These are phyloP conservation scores for Schlechtendalia chinensis DNA, from an alignment of 1,140 invertebrate genomes.

Conservation along the genomic window DNA sequence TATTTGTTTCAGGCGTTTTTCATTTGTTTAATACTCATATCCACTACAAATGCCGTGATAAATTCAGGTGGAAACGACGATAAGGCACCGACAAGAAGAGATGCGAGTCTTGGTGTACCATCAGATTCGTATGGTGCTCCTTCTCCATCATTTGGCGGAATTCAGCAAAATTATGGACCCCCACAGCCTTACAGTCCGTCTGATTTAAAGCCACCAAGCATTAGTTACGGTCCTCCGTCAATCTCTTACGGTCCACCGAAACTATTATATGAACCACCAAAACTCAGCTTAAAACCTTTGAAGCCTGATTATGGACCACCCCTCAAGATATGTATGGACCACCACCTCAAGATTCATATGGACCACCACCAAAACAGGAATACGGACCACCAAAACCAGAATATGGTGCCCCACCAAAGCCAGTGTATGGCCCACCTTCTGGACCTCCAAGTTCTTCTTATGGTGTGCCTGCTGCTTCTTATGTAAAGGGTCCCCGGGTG, in stretches of 20 bases:
- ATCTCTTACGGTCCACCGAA: conserved; percentile 56
- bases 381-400: conserved; percentile 55
- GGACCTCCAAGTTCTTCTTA: conserved; percentile 50
- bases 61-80: conserved; percentile 22
- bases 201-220: not conserved
- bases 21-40: not conserved
- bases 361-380: conserved; percentile 55
- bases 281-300: conserved; percentile 15
- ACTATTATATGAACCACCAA: conserved; percentile 56
- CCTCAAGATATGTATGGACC: conserved; percentile 40
- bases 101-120: conserved; percentile 6
- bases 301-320: conserved; percentile 56
- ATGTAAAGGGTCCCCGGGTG: conserved; percentile 57
- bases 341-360: conserved; percentile 53
- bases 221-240: conserved; percentile 55
- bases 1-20: conserved; percentile 27
- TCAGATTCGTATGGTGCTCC: conserved; percentile 32
- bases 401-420: conserved; percentile 57
- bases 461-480: conserved; percentile 11
- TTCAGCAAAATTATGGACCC: conserved; percentile 6
- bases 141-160: not conserved
- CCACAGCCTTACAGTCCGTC: not conserved
- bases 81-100: not conserved
- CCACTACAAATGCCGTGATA: not conserved
- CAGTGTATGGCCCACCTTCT: conserved; percentile 59